Conservation (phyloP, 30 jellyfish, hydroid and myxozoan genomes). For the Hydra vulgaris region DNA sequence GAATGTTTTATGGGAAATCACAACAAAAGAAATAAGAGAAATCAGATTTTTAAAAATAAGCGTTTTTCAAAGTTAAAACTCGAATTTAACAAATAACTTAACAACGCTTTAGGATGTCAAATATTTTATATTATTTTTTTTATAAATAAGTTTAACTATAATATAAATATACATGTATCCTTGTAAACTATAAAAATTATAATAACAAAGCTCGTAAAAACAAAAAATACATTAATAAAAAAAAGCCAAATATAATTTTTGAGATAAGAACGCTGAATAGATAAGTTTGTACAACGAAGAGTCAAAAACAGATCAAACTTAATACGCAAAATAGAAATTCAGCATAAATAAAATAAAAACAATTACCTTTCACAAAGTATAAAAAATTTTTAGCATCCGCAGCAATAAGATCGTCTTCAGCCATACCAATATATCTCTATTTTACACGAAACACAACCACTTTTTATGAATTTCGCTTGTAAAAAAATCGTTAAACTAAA, state of each 20-base stretch:
- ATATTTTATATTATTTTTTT: too few species aligned
- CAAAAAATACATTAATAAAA: too few species aligned
- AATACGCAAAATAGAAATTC: background rate
- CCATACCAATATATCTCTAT: background rate
- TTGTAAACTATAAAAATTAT: too few species aligned
- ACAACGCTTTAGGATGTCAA: background rate
- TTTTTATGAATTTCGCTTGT: background rate
- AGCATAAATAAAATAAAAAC: background rate
- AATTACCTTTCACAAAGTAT: conserved; percentile 83
- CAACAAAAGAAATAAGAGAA: background rate
- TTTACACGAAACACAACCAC: too few species aligned
- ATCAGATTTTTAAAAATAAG: background rate
- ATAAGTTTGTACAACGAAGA: conserved; percentile 6
- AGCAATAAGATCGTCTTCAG: conserved; percentile 20
- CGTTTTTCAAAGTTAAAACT: background rate
- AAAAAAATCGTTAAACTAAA: background rate
- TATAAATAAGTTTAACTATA: too few species aligned
- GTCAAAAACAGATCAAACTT: background rate
- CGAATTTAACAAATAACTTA: background rate
- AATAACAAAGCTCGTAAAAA: too few species aligned
- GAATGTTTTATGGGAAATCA: background rate
- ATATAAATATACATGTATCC: background rate
- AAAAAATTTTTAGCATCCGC: conserved; percentile 68
- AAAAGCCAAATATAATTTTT: too few species aligned
- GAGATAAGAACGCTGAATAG: background rate